Base-by-base conservation (phyloP, 53 echinoderm and acorn worm species). In the Luidia sarsii region DNA sequence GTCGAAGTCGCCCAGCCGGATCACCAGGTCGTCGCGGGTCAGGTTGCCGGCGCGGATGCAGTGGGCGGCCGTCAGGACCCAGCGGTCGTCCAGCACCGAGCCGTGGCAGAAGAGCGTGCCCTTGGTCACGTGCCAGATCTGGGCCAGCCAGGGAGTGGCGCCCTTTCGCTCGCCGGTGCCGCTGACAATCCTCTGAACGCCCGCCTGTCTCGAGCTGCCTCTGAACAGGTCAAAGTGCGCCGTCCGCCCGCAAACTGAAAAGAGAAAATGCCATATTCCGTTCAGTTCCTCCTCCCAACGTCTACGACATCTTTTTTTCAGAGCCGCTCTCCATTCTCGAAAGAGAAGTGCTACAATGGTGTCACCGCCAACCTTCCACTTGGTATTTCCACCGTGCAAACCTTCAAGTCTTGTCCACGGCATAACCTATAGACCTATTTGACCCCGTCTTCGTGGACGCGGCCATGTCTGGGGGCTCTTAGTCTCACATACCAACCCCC, bases 1-100 rank as follows among this genome's bases (percentile, higher is more conserved):
- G 73, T 96, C 96, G 51, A 90, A 83, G 63, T 96, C 96, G 19
- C 93, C 96, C 4, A 96, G 68, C 36, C 81, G 91, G 43, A 96
- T 77, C 54, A 68, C 79, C 35, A 92, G 80, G 41, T 89, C 73
- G 3, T 71, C 30, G 19, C 38, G 52, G 20, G 80, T 91, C 13
- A 67, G 39, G 52, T 86, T 90, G 2, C 56, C 43, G 9, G 50
- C 48, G 16, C 52, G 70, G 38, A 95, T 77, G 57, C 95, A 95
- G 52, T 95, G 95, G 22, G 95, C 93, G 15, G 95, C 95, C 10
- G 95, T 95, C 18, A 95, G 34, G 71, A 95, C 92, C 95, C 95
- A 95, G 33, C 90, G 80, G 29, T 92, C 85, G 65, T 95, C 87
- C n/a, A 95, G 51, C 54, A 95, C 79, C 29, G 88, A 93, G 1